Percentiles rank a stretch among this genome's conserved stretches.
These are phyloP conservation scores for Scortum barcoo DNA, from an alignment of 2,113 vertebrate genomes.

Conservation along the genomic window DNA sequence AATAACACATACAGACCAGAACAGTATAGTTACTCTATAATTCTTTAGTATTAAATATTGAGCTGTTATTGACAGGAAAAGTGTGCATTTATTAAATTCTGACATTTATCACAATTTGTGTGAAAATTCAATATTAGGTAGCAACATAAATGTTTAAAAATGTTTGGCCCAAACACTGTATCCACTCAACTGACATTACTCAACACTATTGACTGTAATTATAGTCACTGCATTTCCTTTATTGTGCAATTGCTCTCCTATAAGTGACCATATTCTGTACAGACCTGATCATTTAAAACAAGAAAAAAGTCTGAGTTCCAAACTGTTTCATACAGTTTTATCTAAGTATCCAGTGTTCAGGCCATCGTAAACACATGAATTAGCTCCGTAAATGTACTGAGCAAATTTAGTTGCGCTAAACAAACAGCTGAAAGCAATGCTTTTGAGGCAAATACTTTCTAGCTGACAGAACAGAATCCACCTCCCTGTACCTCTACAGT, in stretches of 20 bases:
- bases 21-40: background rate
- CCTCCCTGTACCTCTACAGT: background rate
- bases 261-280: conserved; percentile 6
- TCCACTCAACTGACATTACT: conserved; percentile 26
- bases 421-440: background rate
- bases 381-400: background rate
- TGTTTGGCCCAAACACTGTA: background rate
- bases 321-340: background rate
- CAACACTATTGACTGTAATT: conserved; percentile 22
- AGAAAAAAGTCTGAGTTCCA: background rate
- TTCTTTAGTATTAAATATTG: background rate
- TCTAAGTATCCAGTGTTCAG: background rate
- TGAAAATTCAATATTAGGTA: background rate
- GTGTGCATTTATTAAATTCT: background rate
- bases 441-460: no score
- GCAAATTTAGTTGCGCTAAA: background rate
- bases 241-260: conserved; percentile 30
- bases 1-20: no score
- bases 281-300: conserved; percentile 3
- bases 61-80: background rate
- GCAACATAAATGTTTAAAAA: background rate
- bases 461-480: background rate
- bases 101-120: background rate
- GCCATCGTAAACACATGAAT: background rate
- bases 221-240: conserved; percentile 42